These are phyloP conservation scores for Melanotus villosus DNA, from an alignment of 2,888 invertebrate species.

Conservation along the genomic window DNA sequence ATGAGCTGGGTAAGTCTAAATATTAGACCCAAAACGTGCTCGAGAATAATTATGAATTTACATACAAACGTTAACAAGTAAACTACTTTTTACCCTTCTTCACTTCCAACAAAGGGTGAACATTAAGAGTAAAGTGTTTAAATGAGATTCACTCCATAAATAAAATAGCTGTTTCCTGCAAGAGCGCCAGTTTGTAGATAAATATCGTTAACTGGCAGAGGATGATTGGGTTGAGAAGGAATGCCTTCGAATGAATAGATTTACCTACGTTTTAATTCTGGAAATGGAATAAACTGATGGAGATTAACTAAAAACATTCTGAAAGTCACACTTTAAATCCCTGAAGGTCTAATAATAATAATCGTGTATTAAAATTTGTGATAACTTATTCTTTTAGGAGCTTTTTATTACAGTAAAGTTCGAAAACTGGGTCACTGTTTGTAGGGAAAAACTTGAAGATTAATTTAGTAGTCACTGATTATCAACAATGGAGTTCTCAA, in stretches of 20 bases:
- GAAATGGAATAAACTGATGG: not conserved
- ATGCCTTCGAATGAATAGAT: not conserved
- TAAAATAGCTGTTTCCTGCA: conserved; percentile 5
- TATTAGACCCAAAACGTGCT: too few relatives aligned
- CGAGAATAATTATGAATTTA: not conserved
- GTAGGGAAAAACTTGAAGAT: too few relatives aligned
- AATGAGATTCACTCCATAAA: conserved; percentile 6
- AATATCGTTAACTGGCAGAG: conserved; percentile 1
- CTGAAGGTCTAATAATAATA: not conserved
- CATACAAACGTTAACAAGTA: not conserved
- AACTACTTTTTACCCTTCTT: not conserved
- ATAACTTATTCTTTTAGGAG: too few relatives aligned
- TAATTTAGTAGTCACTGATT: too few relatives aligned
- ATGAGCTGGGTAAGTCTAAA: too few relatives aligned
- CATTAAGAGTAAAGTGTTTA: not conserved
- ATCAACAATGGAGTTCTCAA: too few relatives aligned
- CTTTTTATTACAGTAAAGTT: too few relatives aligned
- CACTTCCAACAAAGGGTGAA: not conserved
- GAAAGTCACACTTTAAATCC: not conserved
- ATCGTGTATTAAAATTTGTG: too few relatives aligned
- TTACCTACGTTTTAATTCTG: not conserved
- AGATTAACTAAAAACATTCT: not conserved
- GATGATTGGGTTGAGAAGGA: conserved; percentile 2
- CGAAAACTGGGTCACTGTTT: too few relatives aligned
- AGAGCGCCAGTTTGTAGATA: not conserved